Evolutionary conservation across 2,888 invertebrate species (phyloP).

Genomic region (Euproctis similis): DNA sequence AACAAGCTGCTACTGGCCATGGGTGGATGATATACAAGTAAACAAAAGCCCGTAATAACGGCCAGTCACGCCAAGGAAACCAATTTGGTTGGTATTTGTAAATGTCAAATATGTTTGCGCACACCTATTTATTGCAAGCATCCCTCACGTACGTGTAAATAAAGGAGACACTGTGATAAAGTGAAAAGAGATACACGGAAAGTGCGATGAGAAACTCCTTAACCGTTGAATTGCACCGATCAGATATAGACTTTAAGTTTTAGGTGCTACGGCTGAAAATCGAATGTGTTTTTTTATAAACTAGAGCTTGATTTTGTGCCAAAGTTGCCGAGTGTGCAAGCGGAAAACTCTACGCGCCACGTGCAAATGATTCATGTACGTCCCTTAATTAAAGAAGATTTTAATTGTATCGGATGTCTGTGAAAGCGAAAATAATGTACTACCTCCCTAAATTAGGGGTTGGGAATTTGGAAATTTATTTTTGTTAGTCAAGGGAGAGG

Average conservation of each 20-base stretch:
- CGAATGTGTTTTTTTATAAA: conserved; percentile 26
- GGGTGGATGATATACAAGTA: conserved; percentile 55
- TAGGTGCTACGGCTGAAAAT: conserved; percentile 41
- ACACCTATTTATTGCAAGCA: conserved; percentile 72
- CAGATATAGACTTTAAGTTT: conserved; percentile 36
- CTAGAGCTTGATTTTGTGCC: conserved; percentile 39
- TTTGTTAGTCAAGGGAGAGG: conserved; percentile 47
- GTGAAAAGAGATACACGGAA: conserved; percentile 71
- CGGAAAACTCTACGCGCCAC: conserved; percentile 75
- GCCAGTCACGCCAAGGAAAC: conserved; percentile 67
- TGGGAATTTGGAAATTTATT: conserved; percentile 65
- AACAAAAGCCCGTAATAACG: conserved; percentile 66
- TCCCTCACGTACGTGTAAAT: conserved; percentile 74
- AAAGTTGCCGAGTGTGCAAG: conserved; percentile 59
- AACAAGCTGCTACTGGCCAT: conserved; percentile 34
- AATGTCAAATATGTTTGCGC: conserved; percentile 73
- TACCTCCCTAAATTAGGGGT: conserved; percentile 75
- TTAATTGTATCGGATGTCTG: conserved; percentile 77
- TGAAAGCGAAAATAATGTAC: conserved; percentile 76
- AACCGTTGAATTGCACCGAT: conserved; percentile 30
- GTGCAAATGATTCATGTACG: conserved; percentile 75
- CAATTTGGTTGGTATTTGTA: conserved; percentile 72
- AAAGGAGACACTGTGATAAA: conserved; percentile 72
- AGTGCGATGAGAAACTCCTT: conserved; percentile 44
- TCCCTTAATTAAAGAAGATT: conserved; percentile 78